Base-by-base conservation (phyloP, 2,113 vertebrate genomes). In the Amazona guildingii region DNA sequence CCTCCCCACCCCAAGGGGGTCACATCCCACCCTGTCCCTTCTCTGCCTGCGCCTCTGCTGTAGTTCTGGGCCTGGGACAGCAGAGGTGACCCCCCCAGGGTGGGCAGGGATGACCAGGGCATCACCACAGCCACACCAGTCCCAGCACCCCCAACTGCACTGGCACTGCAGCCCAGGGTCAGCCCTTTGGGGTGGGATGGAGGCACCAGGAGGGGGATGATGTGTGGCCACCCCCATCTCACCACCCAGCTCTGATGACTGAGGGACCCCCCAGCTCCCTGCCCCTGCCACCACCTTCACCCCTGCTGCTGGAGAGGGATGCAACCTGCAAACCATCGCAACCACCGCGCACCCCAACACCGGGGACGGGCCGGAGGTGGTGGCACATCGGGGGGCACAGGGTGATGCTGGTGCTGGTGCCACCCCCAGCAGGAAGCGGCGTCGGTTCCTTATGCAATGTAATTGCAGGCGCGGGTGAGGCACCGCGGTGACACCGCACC, bases 391-490 rank as follows among this genome's bases (percentile, higher is more conserved):
- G 64, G 94, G 93, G 89, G 89, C 70, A 63, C 66, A 1, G 92
- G 54, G 91, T 74, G 64, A 64, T 13, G 61, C 17, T 92, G 91
- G 86, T 66, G 63, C 72, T 11, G 59, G 12, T 92, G 86, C 92
- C 95, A 39, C 89, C 94, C 92, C 89, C 69, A 4, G 66, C 96
- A 96, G 95, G 94, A 95, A 96, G 91, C 89, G 4, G 86, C 39
- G 41, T 86, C 31, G 20, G 27, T 37, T 94, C 41, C 10, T 96
- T 95, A 94, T 74, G 95, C 91, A 96, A 96, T 7, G 17, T 79
- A 95, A 95, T 94, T 94, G 88, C 88, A 92, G 94, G 69, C 44
- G 13, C 62, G 82, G 94, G 84, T 87, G 95, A 94, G 91, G 88
- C 90, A 88, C 43, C n/a, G 44, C n/a, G 8, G 21, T 7, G 5